These are phyloP conservation scores for Syrmaticus mikado DNA, from an alignment of 2,113 vertebrate genomes.

Conservation along the genomic window DNA sequence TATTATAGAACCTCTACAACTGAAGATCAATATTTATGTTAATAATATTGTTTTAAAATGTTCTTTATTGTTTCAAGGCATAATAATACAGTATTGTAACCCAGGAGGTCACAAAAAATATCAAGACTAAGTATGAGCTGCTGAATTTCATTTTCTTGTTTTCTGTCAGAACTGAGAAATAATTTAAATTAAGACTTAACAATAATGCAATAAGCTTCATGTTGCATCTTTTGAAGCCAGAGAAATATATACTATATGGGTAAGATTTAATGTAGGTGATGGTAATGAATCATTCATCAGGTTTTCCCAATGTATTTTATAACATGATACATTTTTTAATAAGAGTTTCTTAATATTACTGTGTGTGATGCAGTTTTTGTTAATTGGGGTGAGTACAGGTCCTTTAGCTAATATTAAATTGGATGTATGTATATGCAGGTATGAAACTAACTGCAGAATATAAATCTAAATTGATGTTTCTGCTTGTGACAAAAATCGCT, in stretches of 20 bases:
- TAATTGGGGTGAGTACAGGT: not conserved
- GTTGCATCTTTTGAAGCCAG: not conserved
- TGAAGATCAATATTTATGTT: not conserved
- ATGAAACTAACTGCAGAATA: not conserved
- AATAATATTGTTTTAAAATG: not conserved
- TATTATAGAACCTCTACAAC: not conserved
- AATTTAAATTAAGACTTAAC: not conserved
- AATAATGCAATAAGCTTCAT: not conserved
- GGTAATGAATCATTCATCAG: not conserved
- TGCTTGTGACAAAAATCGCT: not conserved
- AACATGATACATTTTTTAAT: not conserved
- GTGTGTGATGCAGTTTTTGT: not conserved
- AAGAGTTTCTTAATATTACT: not conserved
- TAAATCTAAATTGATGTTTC: not conserved
- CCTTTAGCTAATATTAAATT: not conserved
- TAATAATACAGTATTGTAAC: not conserved
- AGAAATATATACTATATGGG: not conserved
- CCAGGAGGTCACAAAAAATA: not conserved
- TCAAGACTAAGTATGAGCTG: not conserved
- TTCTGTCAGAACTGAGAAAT: not conserved
- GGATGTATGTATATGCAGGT: not conserved
- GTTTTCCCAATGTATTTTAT: not conserved
- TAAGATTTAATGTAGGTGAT: not conserved
- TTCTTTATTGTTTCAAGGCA: not conserved
- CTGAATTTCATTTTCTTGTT: not conserved